phyloP scores from a whole-genome alignment of 2,113 vertebrate genomes.

The Petrocephalus zakoni region DNA sequence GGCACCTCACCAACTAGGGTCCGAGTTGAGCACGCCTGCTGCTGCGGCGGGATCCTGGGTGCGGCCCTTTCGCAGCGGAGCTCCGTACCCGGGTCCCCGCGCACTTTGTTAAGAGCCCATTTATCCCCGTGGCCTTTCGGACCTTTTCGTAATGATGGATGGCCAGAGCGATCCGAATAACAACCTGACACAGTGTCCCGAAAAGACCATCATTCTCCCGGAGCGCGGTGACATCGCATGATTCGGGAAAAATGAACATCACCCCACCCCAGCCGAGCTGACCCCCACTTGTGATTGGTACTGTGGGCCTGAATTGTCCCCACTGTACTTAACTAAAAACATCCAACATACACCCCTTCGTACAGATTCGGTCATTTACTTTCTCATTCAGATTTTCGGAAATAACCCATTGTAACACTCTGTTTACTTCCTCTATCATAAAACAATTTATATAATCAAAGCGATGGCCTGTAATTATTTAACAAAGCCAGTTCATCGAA shows the following conservation, averaged over 20 bases:
- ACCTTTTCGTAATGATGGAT: conserved; percentile 52
- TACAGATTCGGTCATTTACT: background rate
- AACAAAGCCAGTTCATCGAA: background rate
- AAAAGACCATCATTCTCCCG: conserved; percentile 45
- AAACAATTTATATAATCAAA: background rate
- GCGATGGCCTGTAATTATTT: background rate
- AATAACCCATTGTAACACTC: background rate
- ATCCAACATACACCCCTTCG: background rate
- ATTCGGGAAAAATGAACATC: background rate
- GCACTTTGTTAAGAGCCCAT: background rate
- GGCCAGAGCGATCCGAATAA: conserved; percentile 43
- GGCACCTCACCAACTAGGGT: background rate
- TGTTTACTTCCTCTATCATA: background rate
- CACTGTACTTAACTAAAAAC: background rate
- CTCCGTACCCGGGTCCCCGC: background rate
- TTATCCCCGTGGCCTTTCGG: conserved; percentile 28
- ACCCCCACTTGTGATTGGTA: background rate
- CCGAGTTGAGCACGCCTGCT: background rate
- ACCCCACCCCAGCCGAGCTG: background rate
- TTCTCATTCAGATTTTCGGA: background rate
- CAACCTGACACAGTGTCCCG: conserved; percentile 45
- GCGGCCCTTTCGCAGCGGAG: background rate
- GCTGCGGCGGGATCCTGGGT: background rate
- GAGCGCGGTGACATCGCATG: background rate
- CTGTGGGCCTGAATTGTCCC: background rate